Percentiles rank a stretch among this genome's conserved stretches.
phyloP scores from a whole-genome alignment of 2,113 vertebrate genomes.

The Chlamydotis undulata region DNA sequence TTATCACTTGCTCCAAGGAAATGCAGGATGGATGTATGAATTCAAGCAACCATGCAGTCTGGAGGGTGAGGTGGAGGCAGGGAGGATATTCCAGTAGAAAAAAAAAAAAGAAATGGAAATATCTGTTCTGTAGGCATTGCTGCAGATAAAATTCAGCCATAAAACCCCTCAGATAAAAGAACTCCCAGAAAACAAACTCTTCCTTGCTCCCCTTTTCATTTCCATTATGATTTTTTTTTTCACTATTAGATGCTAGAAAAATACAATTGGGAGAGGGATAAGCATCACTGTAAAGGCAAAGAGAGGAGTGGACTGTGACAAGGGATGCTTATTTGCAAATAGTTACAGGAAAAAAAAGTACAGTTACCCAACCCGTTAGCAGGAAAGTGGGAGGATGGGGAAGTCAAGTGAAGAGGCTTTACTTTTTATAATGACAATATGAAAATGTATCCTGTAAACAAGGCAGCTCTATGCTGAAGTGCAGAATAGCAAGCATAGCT shows the following conservation, averaged over 20 bases:
- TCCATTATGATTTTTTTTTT: neutral
- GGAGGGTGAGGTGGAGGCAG: neutral
- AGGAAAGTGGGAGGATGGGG: neutral
- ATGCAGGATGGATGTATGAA: neutral
- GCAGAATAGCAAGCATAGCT: neutral
- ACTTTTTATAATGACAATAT: neutral
- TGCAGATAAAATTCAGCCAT: neutral
- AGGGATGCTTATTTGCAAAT: too few species aligned
- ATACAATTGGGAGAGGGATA: fast-evolving
- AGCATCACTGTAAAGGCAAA: neutral
- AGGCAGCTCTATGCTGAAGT: fast-evolving
- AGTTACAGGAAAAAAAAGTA: neutral
- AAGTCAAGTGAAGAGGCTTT: neutral
- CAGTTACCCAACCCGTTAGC: neutral
- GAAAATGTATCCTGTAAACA: neutral
- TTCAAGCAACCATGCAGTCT: neutral
- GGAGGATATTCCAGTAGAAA: neutral
- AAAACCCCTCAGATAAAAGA: neutral
- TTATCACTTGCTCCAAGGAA: neutral
- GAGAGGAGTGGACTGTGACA: neutral
- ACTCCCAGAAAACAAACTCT: neutral
- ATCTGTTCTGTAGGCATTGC: neutral
- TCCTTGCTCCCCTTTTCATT: neutral
- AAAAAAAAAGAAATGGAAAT: neutral
- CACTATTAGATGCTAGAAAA: neutral